phyloP scores from a whole-genome alignment of 2,888 invertebrate genomes.

The Nemotelus nigrinus region DNA sequence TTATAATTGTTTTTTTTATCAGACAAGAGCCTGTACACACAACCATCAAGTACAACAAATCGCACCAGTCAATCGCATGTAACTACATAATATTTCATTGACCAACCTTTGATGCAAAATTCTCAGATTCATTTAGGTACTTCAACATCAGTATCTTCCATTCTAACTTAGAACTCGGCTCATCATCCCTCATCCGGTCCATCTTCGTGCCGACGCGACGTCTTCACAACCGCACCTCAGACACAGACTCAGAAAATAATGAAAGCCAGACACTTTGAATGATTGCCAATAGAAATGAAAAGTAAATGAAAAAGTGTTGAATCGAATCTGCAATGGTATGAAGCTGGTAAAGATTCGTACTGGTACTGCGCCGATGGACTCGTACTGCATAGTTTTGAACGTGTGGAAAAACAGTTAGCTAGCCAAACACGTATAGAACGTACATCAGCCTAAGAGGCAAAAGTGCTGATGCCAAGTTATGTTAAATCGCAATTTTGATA shows the following conservation, averaged over 20 bases:
- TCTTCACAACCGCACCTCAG: too few relatives aligned
- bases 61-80: too few relatives aligned
- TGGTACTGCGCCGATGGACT: background rate
- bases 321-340: conserved; percentile 4
- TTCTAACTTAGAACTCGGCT: too few relatives aligned
- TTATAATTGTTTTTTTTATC: too few relatives aligned
- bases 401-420: background rate
- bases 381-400: background rate
- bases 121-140: too few relatives aligned
- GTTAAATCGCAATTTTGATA: conserved; percentile 11
- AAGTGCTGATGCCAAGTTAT: background rate
- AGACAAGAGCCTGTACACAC: too few relatives aligned
- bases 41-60: too few relatives aligned
- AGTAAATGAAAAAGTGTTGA: conserved; percentile 48
- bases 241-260: background rate
- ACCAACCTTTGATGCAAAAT: too few relatives aligned
- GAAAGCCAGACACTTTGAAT: conserved; percentile 43
- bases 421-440: background rate
- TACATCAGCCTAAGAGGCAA: background rate
- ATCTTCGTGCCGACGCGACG: too few relatives aligned
- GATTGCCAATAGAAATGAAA: conserved; percentile 47
- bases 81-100: too few relatives aligned
- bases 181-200: too few relatives aligned
- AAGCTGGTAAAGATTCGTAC: background rate
- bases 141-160: too few relatives aligned